Evolutionary conservation across 2,888 invertebrate genomes (phyloP), one percentile per base, ranked within the genome.

Genomic region (Keiferia lycopersicella): DNA sequence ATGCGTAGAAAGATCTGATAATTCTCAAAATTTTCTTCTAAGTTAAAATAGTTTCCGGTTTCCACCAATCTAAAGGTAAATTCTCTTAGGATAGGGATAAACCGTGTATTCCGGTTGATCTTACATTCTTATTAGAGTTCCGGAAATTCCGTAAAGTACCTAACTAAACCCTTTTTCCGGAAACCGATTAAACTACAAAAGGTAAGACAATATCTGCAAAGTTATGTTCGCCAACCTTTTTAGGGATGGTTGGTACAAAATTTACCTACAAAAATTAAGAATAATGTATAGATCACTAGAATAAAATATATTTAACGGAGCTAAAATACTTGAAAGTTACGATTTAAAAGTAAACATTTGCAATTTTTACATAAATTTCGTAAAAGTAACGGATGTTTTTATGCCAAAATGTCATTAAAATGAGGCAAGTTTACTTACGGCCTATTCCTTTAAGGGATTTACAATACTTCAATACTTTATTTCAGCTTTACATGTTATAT

Each of bases 121-220:
- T n/a, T 34, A 56, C 30, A 34, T 56, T 56, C 34, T 56, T 56
- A 56, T 56, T 26, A n/a, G 26, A 26, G 14, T 26, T 12, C 26
- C 11, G 26, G 30, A 14, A 53, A 56, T 26, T 12, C 26, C 11
- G 26, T 53, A 14, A 53, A 56, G 45, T 45, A 60, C 60, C 3
- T 3, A 20, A 2, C 3, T 3, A 20, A 2, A 60, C 60, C 60
- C 30, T 60, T 60, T 60, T 60, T 45, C 14, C 14, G 45, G 26
- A 58, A 62, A 60, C 50, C 62, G 48, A 61, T 59, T 58, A 61
- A 59, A 60, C 63, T 62, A 39, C 51, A 68, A 69, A 71, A 67
- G 70, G 64, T 71, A 69, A 68, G 68, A 68, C 69, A 66, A 64
- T 67, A 69, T 68, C 67, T 63, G 39, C n/a, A 14, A 22, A 30